A percentile compares a stretch with the other conserved stretches of the same genome.
These are phyloP conservation scores for Psilanteris sp. DNA, from an alignment of 1,140 invertebrate genomes.

Conservation along the genomic window DNA sequence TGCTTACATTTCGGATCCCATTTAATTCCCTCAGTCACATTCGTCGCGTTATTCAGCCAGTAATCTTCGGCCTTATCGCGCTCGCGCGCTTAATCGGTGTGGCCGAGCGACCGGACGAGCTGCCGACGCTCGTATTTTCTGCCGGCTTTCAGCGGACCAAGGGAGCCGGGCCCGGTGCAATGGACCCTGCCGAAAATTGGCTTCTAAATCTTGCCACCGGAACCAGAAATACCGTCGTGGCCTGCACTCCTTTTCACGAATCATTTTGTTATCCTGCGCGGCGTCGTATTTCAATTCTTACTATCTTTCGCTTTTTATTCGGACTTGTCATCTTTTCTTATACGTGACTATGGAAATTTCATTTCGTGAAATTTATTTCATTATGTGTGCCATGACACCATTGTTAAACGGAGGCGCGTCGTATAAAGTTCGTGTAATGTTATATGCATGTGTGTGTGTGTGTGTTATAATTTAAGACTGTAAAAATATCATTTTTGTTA, in stretches of 20 bases:
- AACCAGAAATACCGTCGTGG: conserved; percentile 66
- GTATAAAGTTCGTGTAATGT: too few relatives aligned
- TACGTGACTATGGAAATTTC: conserved; percentile 15
- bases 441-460: too few relatives aligned
- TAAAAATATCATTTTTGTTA: too few relatives aligned
- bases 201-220: conserved; percentile 76
- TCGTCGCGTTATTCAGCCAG: conserved; percentile 62
- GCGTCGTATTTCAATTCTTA: conserved; percentile 46
- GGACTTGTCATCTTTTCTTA: conserved; percentile 23
- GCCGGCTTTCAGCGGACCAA: conserved; percentile 48
- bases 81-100: conserved; percentile 60
- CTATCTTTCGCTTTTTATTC: conserved; percentile 42
- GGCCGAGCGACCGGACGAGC: conserved; percentile 53
- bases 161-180: conserved; percentile 58
- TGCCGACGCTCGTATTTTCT: conserved; percentile 59
- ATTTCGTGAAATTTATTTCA: conserved; percentile 24
- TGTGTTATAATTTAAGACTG: too few relatives aligned
- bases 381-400: conserved; percentile 2
- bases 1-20: conserved; percentile 54
- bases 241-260: conserved; percentile 38
- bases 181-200: conserved; percentile 76
- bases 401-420: background rate
- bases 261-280: conserved; percentile 29
- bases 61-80: conserved; percentile 62
- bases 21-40: conserved; percentile 53